These are phyloP conservation scores for Cancer borealis DNA, from an alignment of 2,888 invertebrate genomes.

Conservation along the genomic window DNA sequence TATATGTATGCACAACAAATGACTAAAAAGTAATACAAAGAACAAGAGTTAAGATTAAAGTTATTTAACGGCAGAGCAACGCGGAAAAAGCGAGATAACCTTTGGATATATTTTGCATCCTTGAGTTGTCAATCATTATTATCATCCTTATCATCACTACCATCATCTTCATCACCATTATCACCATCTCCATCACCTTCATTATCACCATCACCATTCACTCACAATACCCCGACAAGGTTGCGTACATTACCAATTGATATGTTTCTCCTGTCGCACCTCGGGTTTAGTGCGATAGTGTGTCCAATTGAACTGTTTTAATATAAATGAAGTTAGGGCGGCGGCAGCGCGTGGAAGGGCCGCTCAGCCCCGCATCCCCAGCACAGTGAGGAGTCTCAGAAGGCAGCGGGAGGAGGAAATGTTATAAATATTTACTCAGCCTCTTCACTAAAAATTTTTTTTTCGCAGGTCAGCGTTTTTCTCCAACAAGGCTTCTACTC, in stretches of 20 bases:
- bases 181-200: too few species aligned
- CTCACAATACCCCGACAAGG: neutral
- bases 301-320: neutral
- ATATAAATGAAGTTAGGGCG: neutral
- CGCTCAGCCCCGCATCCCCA: neutral
- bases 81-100: too few species aligned
- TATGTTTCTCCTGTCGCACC: neutral
- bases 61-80: too few species aligned
- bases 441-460: neutral
- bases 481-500: neutral
- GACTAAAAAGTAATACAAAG: too few species aligned
- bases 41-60: too few species aligned
- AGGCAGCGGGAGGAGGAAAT: neutral
- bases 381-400: neutral
- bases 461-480: neutral
- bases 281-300: neutral
- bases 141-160: neutral
- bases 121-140: neutral
- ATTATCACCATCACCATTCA: neutral
- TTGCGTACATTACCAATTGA: neutral
- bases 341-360: neutral
- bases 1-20: too few species aligned
- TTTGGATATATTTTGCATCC: too few species aligned
- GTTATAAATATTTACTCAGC: constrained; percentile 20
- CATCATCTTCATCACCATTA: too few species aligned